Conservation (phyloP, 2,888 invertebrate genomes). For the Noctua fimbriata region DNA sequence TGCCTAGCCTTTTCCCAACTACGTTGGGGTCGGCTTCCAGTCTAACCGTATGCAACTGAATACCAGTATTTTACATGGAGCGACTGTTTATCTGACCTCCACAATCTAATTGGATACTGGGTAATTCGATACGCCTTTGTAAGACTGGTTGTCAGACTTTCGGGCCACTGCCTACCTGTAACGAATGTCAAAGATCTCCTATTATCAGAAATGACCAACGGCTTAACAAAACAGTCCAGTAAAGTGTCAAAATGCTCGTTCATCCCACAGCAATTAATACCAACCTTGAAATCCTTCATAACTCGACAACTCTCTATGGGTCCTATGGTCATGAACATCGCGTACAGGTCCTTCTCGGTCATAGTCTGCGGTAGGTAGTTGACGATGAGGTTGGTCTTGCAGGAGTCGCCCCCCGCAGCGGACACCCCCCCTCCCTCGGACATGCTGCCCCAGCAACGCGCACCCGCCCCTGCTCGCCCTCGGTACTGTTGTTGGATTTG, state of each 20-base stretch:
- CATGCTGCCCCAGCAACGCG: slow-evolving; percentile 88
- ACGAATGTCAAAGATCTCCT: not conserved
- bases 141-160: not conserved
- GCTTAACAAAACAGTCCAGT: not conserved
- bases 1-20: no score
- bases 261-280: not conserved
- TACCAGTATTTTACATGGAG: no score
- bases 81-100: not conserved
- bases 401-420: slow-evolving; percentile 84
- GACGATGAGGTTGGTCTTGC: slow-evolving; percentile 96
- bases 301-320: slow-evolving; percentile 97
- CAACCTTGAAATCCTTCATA: slow-evolving; percentile 96
- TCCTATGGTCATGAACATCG: slow-evolving; percentile 96
- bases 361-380: slow-evolving; percentile 98
- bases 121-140: no score
- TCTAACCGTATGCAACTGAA: no score
- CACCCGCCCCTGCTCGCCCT: slow-evolving; percentile 78
- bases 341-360: slow-evolving; percentile 97
- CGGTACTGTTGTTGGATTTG: slow-evolving; percentile 88
- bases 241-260: not conserved
- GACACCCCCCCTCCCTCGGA: slow-evolving; percentile 87
- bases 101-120: not conserved
- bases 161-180: not conserved
- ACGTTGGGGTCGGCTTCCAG: no score
- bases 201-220: not conserved